These are phyloP conservation scores for Uria lomvia DNA, from an alignment of 2,113 vertebrate species.

Conservation along the genomic window DNA sequence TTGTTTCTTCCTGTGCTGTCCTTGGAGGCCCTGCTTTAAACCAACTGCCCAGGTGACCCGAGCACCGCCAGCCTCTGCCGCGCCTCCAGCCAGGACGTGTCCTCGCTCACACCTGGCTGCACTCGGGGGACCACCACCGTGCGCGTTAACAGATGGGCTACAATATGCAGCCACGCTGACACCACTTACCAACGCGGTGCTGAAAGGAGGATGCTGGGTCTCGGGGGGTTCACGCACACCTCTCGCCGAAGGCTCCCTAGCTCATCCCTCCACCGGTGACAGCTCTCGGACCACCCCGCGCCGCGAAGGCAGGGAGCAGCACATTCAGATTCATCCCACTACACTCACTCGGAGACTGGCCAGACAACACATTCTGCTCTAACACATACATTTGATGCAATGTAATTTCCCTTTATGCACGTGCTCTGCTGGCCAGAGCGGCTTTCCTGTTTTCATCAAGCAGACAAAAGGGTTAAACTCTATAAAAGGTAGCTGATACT, in stretches of 20 bases:
- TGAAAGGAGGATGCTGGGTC: background rate
- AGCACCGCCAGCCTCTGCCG: background rate
- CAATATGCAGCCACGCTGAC: background rate
- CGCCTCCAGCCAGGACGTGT: accelerated
- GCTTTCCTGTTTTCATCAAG: background rate
- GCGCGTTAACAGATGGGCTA: background rate
- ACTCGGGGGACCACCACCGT: accelerated
- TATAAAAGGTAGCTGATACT: constrained; percentile 7
- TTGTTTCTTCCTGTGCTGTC: background rate
- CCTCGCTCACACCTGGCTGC: background rate
- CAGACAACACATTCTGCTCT: background rate
- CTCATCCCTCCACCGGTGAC: background rate
- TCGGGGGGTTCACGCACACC: background rate
- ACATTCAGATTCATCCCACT: background rate
- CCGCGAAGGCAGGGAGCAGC: background rate
- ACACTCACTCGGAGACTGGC: background rate
- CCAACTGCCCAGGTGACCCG: accelerated
- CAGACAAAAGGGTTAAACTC: constrained; percentile 39
- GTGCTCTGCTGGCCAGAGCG: background rate
- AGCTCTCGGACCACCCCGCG: accelerated
- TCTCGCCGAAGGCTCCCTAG: accelerated
- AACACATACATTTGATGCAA: background rate
- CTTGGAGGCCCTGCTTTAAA: background rate
- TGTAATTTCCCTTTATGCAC: background rate
- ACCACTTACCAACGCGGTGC: accelerated